Conservation (phyloP, 2,797 vertebrate genomes). For the Sebastes cheni region DNA sequence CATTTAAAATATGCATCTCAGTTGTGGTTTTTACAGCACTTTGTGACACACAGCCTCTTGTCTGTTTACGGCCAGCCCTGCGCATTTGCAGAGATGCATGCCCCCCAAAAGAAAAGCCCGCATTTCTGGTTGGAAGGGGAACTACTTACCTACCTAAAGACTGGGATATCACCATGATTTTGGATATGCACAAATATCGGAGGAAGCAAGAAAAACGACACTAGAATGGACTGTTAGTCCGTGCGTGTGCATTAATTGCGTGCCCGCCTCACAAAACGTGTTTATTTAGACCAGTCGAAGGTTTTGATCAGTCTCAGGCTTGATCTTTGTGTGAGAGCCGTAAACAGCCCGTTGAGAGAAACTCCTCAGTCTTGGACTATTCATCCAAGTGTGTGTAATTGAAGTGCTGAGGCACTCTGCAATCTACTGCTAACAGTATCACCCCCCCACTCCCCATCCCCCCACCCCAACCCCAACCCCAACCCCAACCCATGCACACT, state of each 20-base stretch:
- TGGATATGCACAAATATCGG: too few species aligned
- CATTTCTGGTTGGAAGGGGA: too few species aligned
- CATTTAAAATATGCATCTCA: too few species aligned
- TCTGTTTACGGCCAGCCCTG: too few species aligned
- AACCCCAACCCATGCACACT: background rate
- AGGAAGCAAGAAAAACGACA: background rate
- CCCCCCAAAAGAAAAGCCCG: too few species aligned
- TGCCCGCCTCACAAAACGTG: background rate
- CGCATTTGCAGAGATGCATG: too few species aligned
- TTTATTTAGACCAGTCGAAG: constrained; percentile 16
- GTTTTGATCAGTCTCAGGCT: constrained; percentile 23
- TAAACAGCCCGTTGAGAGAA: constrained; percentile 4
- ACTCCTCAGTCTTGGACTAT: constrained; percentile 39
- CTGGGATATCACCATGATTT: too few species aligned
- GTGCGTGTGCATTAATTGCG: background rate
- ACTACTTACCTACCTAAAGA: too few species aligned
- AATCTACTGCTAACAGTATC: constrained; percentile 42
- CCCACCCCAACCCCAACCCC: too few species aligned
- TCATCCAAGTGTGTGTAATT: constrained; percentile 54
- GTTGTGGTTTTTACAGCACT: too few species aligned
- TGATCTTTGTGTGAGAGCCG: background rate
- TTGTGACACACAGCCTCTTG: too few species aligned
- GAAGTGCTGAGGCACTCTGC: constrained; percentile 49
- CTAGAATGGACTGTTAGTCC: background rate
- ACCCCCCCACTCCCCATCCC: background rate